A percentile compares a stretch with the other conserved stretches of the same genome.
Conservation (phyloP, 1,140 invertebrate species). For the Mactra quadrangularis region DNA sequence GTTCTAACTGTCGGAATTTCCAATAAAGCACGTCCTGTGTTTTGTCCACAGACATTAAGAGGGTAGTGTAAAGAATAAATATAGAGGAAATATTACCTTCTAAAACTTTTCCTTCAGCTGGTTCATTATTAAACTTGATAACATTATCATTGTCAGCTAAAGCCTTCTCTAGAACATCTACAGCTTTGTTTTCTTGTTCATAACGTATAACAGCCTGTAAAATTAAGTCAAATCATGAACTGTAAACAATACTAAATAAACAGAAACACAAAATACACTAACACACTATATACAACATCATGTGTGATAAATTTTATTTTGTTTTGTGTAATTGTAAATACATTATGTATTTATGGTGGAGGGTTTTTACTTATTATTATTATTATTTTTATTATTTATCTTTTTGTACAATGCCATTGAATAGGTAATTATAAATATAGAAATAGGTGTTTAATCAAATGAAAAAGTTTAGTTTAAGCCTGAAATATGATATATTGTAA, state of each 20-base stretch:
- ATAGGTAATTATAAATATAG: too few relatives aligned
- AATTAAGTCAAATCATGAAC: too few relatives aligned
- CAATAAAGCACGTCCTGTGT: neutral
- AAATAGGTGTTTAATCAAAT: too few relatives aligned
- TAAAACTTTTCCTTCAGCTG: constrained; percentile 23
- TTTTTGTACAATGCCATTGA: too few relatives aligned
- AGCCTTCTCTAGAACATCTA: constrained; percentile 35
- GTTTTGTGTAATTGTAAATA: too few relatives aligned
- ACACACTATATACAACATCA: too few relatives aligned
- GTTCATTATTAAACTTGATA: neutral
- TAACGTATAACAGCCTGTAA: constrained; percentile 31
- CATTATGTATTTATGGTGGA: too few relatives aligned
- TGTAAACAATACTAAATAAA: neutral
- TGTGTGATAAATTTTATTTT: too few relatives aligned
- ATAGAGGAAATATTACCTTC: constrained; percentile 24
- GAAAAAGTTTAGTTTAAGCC: neutral
- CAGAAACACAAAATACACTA: neutral
- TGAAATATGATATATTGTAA: neutral
- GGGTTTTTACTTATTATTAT: too few relatives aligned
- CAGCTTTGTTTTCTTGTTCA: constrained; percentile 51
- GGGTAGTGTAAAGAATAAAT: neutral
- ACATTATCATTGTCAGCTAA: constrained; percentile 8
- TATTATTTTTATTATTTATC: too few relatives aligned
- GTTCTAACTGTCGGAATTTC: too few relatives aligned
- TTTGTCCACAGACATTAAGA: neutral